Percentiles rank a stretch among this genome's conserved stretches.
These are phyloP conservation scores for Eublepharis macularius DNA, from an alignment of 2,113 vertebrate genomes.

Conservation along the genomic window DNA sequence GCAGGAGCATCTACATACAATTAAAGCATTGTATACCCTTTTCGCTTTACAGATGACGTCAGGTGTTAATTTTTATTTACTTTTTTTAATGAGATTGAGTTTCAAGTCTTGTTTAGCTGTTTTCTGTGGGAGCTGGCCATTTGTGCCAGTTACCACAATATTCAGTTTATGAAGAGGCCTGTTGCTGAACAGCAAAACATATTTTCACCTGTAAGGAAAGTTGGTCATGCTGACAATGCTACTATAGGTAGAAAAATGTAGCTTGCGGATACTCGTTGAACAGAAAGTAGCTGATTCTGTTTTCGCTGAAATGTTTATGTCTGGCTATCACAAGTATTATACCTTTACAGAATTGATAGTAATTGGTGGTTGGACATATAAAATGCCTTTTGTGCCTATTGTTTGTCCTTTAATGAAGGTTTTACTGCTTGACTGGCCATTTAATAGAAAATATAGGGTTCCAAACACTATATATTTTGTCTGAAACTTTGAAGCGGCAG, in stretches of 20 bases:
- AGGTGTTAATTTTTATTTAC: neutral
- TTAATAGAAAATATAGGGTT: conserved; percentile 36
- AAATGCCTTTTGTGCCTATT: conserved; percentile 62
- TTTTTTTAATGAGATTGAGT: neutral
- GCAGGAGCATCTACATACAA: neutral
- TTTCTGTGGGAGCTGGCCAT: neutral
- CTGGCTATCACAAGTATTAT: conserved; percentile 54
- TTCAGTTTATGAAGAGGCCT: conserved; percentile 4
- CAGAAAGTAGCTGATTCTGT: conserved; percentile 48
- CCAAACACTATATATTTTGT: conserved; percentile 47
- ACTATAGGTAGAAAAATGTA: conserved; percentile 49
- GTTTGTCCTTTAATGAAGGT: conserved; percentile 60
- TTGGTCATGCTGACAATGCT: conserved; percentile 43
- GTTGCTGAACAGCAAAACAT: conserved; percentile 46
- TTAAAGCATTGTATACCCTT: neutral
- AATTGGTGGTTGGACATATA: conserved; percentile 60
- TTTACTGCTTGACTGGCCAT: conserved; percentile 60
- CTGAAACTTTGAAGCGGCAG: conserved; percentile 49
- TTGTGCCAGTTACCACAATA: neutral
- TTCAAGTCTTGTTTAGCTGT: neutral
- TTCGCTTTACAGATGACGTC: neutral
- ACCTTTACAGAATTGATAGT: conserved; percentile 54
- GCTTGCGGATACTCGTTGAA: conserved; percentile 62
- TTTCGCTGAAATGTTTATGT: conserved; percentile 49
- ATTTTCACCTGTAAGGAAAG: conserved; percentile 62